phyloP scores from a whole-genome alignment of 2,888 invertebrate genomes.

The Campaea margaritaria region DNA sequence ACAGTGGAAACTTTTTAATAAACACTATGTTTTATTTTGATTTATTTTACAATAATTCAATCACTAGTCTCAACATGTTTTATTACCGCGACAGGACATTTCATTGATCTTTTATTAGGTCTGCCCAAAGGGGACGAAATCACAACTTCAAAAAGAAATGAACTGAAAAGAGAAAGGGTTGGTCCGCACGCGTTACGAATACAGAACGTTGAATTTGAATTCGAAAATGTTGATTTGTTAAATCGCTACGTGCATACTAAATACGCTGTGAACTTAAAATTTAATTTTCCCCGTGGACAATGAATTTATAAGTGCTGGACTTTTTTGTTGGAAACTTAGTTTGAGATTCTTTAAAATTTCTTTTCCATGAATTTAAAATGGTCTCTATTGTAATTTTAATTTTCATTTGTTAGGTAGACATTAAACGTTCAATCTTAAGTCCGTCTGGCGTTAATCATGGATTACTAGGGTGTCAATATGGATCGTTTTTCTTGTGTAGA shows the following conservation, averaged over 20 bases:
- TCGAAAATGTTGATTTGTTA: slow-evolving; percentile 73
- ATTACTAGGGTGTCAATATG: too few species aligned
- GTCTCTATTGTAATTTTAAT: slow-evolving; percentile 13
- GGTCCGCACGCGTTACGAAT: slow-evolving; percentile 64
- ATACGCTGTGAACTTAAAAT: slow-evolving; percentile 53
- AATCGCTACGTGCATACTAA: slow-evolving; percentile 69
- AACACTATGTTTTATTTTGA: too few species aligned
- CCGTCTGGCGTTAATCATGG: too few species aligned
- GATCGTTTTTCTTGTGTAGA: too few species aligned
- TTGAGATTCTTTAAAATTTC: slow-evolving; percentile 18
- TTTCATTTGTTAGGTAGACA: not conserved
- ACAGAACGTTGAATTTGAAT: slow-evolving; percentile 61
- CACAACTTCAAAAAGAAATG: slow-evolving; percentile 73
- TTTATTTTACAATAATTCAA: not conserved
- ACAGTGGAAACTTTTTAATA: too few species aligned
- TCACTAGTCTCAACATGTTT: slow-evolving; percentile 5
- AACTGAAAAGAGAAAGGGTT: slow-evolving; percentile 77
- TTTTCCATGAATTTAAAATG: slow-evolving; percentile 17
- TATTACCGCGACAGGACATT: slow-evolving; percentile 41
- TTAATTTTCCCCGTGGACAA: slow-evolving; percentile 55
- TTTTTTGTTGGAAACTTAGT: slow-evolving; percentile 22
- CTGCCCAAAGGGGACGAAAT: slow-evolving; percentile 68
- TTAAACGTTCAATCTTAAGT: too few species aligned
- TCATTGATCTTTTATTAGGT: slow-evolving; percentile 68
- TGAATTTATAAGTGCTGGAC: slow-evolving; percentile 25